A percentile compares a stretch with the other conserved stretches of the same genome.
phyloP scores from a whole-genome alignment of 2,113 vertebrate genomes.

The Campylomormyrus numenius region DNA sequence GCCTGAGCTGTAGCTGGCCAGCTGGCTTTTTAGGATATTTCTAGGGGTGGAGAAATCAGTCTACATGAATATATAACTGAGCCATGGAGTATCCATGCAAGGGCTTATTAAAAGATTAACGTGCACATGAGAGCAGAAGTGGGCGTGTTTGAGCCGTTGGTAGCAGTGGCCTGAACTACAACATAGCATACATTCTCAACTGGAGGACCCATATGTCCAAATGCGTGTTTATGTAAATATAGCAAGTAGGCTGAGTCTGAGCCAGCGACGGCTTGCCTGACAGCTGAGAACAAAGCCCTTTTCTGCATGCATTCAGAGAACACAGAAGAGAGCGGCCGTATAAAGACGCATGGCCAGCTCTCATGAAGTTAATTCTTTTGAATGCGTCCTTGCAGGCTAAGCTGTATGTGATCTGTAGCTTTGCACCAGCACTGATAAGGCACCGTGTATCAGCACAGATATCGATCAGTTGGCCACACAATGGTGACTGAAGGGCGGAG shows the following conservation, averaged over 20 bases:
- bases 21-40: not conserved
- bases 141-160: not conserved
- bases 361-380: not conserved
- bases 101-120: slow-evolving; percentile 5
- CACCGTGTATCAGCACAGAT: not conserved
- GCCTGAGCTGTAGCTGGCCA: not conserved
- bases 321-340: not conserved
- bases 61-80: slow-evolving; percentile 5
- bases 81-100: not conserved
- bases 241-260: not conserved
- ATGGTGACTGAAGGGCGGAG: not conserved
- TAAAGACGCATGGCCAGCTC: not conserved
- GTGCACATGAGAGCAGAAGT: not conserved
- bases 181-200: not conserved
- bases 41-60: not conserved
- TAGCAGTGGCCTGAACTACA: not conserved
- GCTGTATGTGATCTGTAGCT: not conserved
- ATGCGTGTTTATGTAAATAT: not conserved
- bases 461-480: not conserved
- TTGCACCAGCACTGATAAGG: too few species aligned
- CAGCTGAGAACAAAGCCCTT: not conserved
- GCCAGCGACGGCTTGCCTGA: not conserved
- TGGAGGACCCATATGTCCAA: not conserved
- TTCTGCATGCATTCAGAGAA: slow-evolving; percentile 4
- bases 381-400: not conserved